Evolutionary conservation across 2,797 vertebrate genomes (phyloP), one percentile per base, ranked within the genome.

Genomic region (Spinus pinus): DNA sequence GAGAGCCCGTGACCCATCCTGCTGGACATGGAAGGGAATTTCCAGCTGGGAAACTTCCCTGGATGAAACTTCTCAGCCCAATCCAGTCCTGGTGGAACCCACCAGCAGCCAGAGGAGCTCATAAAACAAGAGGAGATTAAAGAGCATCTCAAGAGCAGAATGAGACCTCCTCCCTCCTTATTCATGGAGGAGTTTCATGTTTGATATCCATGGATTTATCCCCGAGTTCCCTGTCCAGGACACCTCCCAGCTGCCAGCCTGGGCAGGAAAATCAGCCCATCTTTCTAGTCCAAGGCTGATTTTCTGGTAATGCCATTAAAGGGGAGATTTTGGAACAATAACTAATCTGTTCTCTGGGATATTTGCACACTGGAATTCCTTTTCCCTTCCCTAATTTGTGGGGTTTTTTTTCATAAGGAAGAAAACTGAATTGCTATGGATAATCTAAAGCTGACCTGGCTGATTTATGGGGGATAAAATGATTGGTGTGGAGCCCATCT

Each of bases 281-380:
- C 96, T 39, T 96, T 96, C 89, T 94, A 56, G 21, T 20, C 73
- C 77, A 92, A 1, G 16, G 51, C 58, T 49, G 83, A 92, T 93
- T 92, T 79, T 95, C 96, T 96, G 94, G 84, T 91, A 95, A 94
- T 94, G 91, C 93, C 78, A 95, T 96, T 96, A 96, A 57, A 93
- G 75, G 83, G 1, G 46, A 44, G 67, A 7, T 13, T 92, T 77
- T 61, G 49, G 81, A 95, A 95, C 95, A 96, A 95, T 94, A 94
- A 92, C 9, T 31, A 85, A 96, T 82, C 79, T 96, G 93, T 96
- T 96, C 96, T 88, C 75, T 50, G 61, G n/a, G 57, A 89, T 83
- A 86, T 74, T 89, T 82, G 79, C 51, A 30, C 72, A n/a, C 57
- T 39, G 41, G 22, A 74, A 71, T 70, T 87, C 49, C 57, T 89